Conservation (phyloP, 2,888 invertebrate genomes). For the Drosophila differens region DNA sequence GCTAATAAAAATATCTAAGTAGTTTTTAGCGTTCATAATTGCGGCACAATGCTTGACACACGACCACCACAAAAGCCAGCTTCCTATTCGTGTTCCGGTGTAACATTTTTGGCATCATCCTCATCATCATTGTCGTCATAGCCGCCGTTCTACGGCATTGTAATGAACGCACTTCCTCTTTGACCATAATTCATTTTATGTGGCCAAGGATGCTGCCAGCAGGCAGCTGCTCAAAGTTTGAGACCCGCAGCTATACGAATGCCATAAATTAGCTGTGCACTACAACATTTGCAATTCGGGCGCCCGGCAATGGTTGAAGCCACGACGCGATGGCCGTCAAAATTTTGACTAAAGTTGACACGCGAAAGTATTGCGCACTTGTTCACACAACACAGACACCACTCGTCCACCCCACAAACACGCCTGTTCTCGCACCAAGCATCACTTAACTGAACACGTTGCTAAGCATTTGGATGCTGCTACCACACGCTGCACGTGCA, state of each 20-base stretch:
- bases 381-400: conserved; percentile 23
- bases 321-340: conserved; percentile 5
- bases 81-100: conserved; percentile 69
- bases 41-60: conserved; percentile 83
- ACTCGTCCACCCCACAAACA: background rate
- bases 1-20: conserved; percentile 79
- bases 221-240: conserved; percentile 47
- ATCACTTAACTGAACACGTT: conserved; percentile 18
- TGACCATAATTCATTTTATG: conserved; percentile 68
- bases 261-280: conserved; percentile 51
- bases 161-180: conserved; percentile 66
- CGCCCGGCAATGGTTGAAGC: conserved; percentile 2
- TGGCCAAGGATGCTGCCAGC: conserved; percentile 37
- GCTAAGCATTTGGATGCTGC: conserved; percentile 28
- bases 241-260: conserved; percentile 2
- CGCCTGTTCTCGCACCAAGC: conserved; percentile 10
- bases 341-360: conserved; percentile 41
- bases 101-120: conserved; percentile 47
- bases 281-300: conserved; percentile 29
- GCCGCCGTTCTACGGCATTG: conserved; percentile 39
- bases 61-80: conserved; percentile 80
- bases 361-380: conserved; percentile 46
- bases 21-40: conserved; percentile 82
- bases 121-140: conserved; percentile 24
- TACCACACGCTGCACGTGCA: conserved; percentile 76